A percentile compares a stretch with the other conserved stretches of the same genome.
Conservation (phyloP, 2,888 invertebrate genomes). For the Hetaerina titia region DNA sequence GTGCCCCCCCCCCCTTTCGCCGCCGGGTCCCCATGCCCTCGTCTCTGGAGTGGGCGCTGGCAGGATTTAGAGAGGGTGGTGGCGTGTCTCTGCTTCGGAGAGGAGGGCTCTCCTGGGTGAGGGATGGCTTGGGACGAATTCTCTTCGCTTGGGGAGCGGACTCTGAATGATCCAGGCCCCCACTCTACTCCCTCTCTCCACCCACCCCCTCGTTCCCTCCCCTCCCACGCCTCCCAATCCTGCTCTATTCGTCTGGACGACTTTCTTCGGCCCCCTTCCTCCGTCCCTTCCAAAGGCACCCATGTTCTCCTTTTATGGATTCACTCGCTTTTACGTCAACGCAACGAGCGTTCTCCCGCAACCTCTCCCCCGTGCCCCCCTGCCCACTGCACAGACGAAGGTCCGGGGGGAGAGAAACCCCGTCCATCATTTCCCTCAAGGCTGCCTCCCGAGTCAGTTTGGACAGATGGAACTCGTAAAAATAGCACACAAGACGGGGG, state of each 20-base stretch:
- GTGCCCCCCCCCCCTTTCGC: background rate
- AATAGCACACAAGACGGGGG: no score
- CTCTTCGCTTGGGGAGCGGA: background rate
- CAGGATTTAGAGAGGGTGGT: constrained; percentile 3
- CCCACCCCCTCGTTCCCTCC: background rate
- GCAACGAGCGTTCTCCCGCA: no score
- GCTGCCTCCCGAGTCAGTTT: no score
- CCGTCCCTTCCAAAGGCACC: background rate
- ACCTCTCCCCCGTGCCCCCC: no score
- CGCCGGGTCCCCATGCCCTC: background rate
- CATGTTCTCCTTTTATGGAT: background rate
- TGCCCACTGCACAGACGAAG: no score
- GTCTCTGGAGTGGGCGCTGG: background rate
- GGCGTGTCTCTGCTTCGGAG: background rate
- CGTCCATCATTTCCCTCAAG: background rate
- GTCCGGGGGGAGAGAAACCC: no score
- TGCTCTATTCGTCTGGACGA: no score
- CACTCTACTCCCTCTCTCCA: background rate
- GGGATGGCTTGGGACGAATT: constrained; percentile 27
- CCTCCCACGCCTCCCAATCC: background rate
- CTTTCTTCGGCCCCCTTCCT: background rate
- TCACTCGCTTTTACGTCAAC: no score
- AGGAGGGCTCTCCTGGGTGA: constrained; percentile 33
- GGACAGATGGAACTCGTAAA: no score
- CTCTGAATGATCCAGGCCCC: background rate